phyloP scores from a whole-genome alignment of 2,888 invertebrate genomes.

The Lamellibrachia columna region DNA sequence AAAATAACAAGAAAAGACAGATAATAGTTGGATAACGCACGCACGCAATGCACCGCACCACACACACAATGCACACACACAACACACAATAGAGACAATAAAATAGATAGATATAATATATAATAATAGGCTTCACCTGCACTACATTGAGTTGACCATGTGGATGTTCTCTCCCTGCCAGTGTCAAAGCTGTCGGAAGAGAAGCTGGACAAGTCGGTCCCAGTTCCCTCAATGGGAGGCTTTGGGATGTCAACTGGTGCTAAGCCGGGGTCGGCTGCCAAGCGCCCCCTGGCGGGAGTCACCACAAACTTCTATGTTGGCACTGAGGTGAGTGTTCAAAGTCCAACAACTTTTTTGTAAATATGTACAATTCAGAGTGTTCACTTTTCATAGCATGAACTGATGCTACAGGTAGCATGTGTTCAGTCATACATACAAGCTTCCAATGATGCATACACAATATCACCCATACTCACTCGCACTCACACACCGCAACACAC shows the following conservation, averaged over 20 bases:
- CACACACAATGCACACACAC: too few relatives aligned
- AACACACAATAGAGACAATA: too few relatives aligned
- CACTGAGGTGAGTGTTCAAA: constrained; percentile 56
- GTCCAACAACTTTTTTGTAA: too few relatives aligned
- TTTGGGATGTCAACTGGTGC: background rate
- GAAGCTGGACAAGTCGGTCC: constrained; percentile 26
- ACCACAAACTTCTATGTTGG: constrained; percentile 64
- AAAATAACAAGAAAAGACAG: too few relatives aligned
- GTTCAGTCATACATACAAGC: background rate
- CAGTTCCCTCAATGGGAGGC: background rate
- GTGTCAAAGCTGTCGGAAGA: constrained; percentile 47
- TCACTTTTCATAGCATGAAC: too few relatives aligned
- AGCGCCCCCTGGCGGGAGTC: constrained; percentile 52
- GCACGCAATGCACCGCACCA: too few relatives aligned
- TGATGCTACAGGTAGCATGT: background rate
- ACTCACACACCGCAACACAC: background rate
- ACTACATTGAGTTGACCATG: too few relatives aligned
- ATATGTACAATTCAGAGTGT: too few relatives aligned
- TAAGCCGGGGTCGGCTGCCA: constrained; percentile 45
- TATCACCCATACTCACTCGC: too few relatives aligned
- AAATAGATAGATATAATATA: too few relatives aligned
- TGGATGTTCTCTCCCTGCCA: constrained; percentile 30
- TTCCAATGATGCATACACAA: background rate
- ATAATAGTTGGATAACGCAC: too few relatives aligned
- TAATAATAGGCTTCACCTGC: too few relatives aligned